Evolutionary conservation across 2,888 invertebrate species (phyloP).

Genomic region (Synanthedon formicaeformis): DNA sequence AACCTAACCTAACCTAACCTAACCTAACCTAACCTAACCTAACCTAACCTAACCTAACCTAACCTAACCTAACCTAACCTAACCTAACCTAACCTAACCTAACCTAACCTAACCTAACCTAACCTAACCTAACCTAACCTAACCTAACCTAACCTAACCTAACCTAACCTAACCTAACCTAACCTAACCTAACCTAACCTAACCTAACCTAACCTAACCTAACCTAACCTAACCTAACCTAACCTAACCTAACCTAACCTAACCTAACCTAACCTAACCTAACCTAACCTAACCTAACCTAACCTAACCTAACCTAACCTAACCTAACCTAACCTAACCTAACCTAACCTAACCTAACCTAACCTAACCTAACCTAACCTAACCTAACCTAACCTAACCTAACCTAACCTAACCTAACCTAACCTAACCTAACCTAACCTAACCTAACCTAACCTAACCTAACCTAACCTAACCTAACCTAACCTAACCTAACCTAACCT

Average conservation of each 20-base stretch:
- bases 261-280: constrained; percentile 6
- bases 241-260: constrained; percentile 7
- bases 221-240: constrained; percentile 5
- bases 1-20: constrained; percentile 8
- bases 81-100: constrained; percentile 7
- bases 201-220: constrained; percentile 7
- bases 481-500: constrained; percentile 6
- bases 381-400: constrained; percentile 10
- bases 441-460: constrained; percentile 9
- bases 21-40: constrained; percentile 8
- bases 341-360: constrained; percentile 10
- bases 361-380: constrained; percentile 10
- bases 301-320: constrained; percentile 8
- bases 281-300: constrained; percentile 6
- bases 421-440: constrained; percentile 9
- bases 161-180: constrained; percentile 10
- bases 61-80: constrained; percentile 8
- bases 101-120: constrained; percentile 5
- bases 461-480: constrained; percentile 10
- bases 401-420: constrained; percentile 10
- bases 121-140: constrained; percentile 6
- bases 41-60: constrained; percentile 8
- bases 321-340: constrained; percentile 8
- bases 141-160: constrained; percentile 8
- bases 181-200: constrained; percentile 8